A percentile compares a stretch with the other conserved stretches of the same genome.
phyloP scores from a whole-genome alignment of 2,113 vertebrate species.

The Upupa epops region DNA sequence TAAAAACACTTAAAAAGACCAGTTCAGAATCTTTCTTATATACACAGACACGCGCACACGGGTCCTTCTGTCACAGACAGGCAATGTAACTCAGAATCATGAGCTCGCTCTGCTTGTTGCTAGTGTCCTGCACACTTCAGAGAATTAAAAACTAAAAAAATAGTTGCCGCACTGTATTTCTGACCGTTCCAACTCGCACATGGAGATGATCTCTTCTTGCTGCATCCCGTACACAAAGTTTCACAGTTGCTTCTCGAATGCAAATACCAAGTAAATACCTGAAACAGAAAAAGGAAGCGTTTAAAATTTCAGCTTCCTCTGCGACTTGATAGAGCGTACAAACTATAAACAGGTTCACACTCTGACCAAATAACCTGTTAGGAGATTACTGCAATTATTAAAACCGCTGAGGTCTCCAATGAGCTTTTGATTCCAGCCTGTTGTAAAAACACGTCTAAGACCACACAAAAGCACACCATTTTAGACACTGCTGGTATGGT shows the following conservation, averaged over 20 bases:
- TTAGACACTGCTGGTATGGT: background rate
- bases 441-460: background rate
- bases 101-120: constrained; percentile 56
- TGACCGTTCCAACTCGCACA: constrained; percentile 30
- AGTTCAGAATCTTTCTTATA: constrained; percentile 61
- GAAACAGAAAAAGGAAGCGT: constrained; percentile 6
- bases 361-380: background rate
- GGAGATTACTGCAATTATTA: background rate
- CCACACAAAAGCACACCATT: background rate
- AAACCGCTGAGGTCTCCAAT: background rate
- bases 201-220: constrained; percentile 29
- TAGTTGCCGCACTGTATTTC: constrained; percentile 61
- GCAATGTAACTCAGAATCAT: constrained; percentile 56
- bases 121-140: constrained; percentile 64
- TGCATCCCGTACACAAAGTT: background rate
- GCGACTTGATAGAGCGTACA: background rate
- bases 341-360: background rate
- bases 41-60: constrained; percentile 45
- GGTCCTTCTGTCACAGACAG: constrained; percentile 77
- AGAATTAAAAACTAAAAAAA: constrained; percentile 70
- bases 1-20: constrained; percentile 72
- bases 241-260: constrained; percentile 89
- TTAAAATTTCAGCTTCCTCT: background rate
- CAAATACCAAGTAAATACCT: constrained; percentile 96
- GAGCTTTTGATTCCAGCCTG: background rate